Conservation (phyloP, 37 sponge, comb jelly and placozoan species). For the Haliclona indistincta region DNA sequence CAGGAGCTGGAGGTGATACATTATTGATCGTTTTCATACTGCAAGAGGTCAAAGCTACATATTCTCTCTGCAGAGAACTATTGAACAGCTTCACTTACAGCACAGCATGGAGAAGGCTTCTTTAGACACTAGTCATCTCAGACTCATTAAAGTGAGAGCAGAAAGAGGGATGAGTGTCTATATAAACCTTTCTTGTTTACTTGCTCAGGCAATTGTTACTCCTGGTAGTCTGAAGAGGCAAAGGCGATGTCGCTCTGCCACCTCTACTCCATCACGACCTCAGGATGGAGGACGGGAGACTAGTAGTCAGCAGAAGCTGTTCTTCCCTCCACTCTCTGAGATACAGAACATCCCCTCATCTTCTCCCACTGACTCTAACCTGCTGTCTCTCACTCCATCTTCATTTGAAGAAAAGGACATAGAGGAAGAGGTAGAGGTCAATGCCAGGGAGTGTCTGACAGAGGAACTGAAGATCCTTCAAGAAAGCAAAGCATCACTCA, state of each 20-base stretch:
- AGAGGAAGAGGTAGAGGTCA: constrained; percentile 26
- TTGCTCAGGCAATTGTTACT: not conserved
- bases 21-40: too few species aligned
- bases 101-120: constrained; percentile 70
- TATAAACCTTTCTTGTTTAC: not conserved
- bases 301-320: not conserved
- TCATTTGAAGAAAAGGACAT: too few species aligned
- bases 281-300: too few species aligned
- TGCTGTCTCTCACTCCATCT: too few species aligned
- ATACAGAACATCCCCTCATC: not conserved
- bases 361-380: not conserved
- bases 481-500: not conserved
- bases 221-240: too few species aligned
- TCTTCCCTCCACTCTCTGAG: not conserved
- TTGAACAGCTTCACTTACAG: constrained; percentile 72
- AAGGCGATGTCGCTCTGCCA: not conserved
- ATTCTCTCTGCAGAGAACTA: constrained; percentile 53
- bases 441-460: constrained; percentile 64
- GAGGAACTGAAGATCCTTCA: constrained; percentile 68
- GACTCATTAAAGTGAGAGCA: constrained; percentile 66
- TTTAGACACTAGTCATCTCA: constrained; percentile 78
- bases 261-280: not conserved
- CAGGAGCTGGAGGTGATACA: constrained; percentile 56
- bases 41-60: too few species aligned
- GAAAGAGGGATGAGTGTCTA: not conserved